These are phyloP conservation scores for Metopolophium dirhodum DNA, from an alignment of 1,140 invertebrate genomes.

Conservation along the genomic window DNA sequence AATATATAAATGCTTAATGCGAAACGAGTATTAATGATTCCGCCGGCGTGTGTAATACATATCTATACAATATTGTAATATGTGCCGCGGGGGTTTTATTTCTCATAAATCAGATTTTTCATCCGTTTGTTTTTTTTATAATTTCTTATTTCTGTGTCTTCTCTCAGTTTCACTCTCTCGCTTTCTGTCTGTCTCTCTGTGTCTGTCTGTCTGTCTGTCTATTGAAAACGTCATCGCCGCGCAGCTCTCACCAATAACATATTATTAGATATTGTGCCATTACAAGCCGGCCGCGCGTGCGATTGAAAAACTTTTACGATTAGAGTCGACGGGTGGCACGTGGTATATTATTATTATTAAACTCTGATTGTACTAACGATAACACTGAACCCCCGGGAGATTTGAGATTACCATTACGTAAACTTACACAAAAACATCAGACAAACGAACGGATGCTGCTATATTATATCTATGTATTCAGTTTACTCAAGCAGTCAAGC, in stretches of 20 bases:
- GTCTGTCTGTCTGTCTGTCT: not conserved
- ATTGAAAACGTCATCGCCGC: not conserved
- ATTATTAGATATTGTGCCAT: not conserved
- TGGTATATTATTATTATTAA: not conserved
- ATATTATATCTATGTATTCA: not conserved
- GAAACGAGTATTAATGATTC: constrained; percentile 29
- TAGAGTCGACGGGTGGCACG: not conserved
- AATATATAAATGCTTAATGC: not conserved
- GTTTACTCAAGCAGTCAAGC: not conserved
- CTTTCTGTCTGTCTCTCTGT: not conserved
- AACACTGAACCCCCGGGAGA: not conserved
- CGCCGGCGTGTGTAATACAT: not conserved
- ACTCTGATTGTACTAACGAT: not conserved
- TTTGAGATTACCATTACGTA: not conserved
- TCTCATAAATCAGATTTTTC: not conserved
- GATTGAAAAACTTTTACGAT: constrained; percentile 30
- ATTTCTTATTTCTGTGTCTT: not conserved
- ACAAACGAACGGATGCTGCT: not conserved
- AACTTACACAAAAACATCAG: not conserved
- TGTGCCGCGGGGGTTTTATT: not conserved
- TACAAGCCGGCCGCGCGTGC: not conserved
- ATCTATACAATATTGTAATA: not conserved
- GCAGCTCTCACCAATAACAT: not conserved
- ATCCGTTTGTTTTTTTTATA: not conserved
- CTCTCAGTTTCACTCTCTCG: not conserved